phyloP scores from a whole-genome alignment of 2,113 vertebrate species.

The Genyomyrus donnyi region DNA sequence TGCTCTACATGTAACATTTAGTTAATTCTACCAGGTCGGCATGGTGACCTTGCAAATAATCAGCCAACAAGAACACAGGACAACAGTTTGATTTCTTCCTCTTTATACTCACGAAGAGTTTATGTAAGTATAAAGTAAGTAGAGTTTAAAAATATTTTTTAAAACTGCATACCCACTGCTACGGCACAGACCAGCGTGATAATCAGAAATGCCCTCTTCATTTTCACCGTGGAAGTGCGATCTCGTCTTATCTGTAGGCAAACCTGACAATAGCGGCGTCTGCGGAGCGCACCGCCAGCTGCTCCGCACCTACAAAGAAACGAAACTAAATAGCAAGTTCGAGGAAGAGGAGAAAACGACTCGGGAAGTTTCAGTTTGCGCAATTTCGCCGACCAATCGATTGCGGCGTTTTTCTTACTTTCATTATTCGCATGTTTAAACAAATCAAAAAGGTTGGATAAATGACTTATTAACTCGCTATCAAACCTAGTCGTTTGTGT shows the following conservation, averaged over 20 bases:
- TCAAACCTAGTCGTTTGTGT: not conserved
- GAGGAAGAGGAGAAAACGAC: not conserved
- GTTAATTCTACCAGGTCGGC: not conserved
- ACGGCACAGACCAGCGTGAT: not conserved
- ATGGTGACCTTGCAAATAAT: not conserved
- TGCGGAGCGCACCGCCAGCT: not conserved
- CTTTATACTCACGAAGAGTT: not conserved
- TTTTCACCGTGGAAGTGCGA: not conserved
- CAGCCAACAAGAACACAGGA: not conserved
- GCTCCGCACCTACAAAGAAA: not conserved
- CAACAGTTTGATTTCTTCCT: not conserved
- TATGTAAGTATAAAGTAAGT: not conserved
- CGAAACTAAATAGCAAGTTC: constrained; percentile 5
- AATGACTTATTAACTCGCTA: not conserved
- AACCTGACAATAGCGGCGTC: not conserved
- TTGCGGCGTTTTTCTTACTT: not conserved
- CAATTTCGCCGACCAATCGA: not conserved
- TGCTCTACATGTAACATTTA: not conserved
- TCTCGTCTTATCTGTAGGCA: not conserved
- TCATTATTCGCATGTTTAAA: not conserved
- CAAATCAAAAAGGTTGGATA: not conserved
- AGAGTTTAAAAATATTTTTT: not conserved
- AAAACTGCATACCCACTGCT: not conserved
- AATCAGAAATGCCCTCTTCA: constrained; percentile 3
- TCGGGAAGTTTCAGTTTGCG: not conserved